Evolutionary conservation across 2,113 vertebrate genomes (phyloP).

Genomic region (Laterallus jamaicensis): DNA sequence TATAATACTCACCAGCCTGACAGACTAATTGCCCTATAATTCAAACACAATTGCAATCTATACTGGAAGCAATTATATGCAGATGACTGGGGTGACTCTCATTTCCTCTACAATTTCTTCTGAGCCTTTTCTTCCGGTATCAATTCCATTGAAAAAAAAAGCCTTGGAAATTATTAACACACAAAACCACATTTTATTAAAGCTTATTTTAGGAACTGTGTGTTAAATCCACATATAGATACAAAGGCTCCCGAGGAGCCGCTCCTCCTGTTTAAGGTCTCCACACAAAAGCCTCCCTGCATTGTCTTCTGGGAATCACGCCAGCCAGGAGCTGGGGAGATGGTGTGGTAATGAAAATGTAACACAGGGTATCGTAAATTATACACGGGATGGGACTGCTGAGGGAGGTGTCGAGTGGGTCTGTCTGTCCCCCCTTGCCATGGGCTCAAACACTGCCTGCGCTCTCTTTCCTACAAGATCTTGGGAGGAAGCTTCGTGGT

Average conservation of each 20-base stretch:
- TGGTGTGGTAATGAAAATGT: background rate
- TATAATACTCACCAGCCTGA: constrained; percentile 6
- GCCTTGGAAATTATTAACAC: background rate
- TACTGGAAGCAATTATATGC: background rate
- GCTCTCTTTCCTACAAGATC: background rate
- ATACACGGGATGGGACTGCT: background rate
- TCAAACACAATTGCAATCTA: constrained; percentile 28
- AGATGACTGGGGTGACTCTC: constrained; percentile 13
- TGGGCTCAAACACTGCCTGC: background rate
- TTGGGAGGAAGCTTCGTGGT: background rate
- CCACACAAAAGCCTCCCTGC: constrained; percentile 30
- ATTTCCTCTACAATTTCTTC: background rate
- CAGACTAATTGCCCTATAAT: constrained; percentile 47
- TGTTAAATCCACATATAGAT: constrained; percentile 11
- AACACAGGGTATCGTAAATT: background rate
- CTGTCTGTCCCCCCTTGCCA: background rate
- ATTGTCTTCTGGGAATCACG: constrained; percentile 24
- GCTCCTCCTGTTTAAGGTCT: constrained; percentile 23
- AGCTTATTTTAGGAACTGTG: background rate
- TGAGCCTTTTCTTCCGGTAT: background rate
- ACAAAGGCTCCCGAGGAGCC: background rate
- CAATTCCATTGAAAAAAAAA: constrained; percentile 4
- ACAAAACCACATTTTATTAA: background rate
- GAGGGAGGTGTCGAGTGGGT: background rate
- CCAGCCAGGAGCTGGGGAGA: constrained; percentile 23